Percentiles rank a stretch among this genome's conserved stretches.
phyloP scores from a whole-genome alignment of 1,140 invertebrate species.

The Drosophila oshimai region DNA sequence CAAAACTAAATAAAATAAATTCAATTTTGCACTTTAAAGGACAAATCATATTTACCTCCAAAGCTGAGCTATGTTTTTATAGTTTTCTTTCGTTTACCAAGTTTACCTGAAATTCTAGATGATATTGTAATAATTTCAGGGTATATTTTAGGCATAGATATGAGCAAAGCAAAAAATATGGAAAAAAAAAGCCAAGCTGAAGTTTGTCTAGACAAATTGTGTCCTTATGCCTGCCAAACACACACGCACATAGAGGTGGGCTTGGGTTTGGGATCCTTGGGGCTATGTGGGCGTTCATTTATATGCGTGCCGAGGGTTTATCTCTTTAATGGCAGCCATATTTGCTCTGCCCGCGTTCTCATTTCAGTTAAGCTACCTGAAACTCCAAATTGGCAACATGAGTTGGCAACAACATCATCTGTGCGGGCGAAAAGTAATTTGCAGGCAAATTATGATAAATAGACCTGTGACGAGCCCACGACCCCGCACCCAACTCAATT shows the following conservation, averaged over 20 bases:
- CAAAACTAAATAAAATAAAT: background rate
- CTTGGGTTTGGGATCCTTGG: background rate
- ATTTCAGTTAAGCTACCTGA: constrained; percentile 5
- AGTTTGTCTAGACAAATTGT: constrained; percentile 70
- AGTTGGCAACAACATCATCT: constrained; percentile 47
- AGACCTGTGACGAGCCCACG: constrained; percentile 25
- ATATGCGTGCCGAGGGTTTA: constrained; percentile 49
- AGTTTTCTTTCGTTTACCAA: background rate
- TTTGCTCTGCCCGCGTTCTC: constrained; percentile 45
- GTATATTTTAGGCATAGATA: constrained; percentile 3
- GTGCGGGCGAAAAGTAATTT: constrained; percentile 62
- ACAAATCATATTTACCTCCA: too few relatives aligned
- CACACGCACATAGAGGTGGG: background rate
- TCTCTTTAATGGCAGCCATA: constrained; percentile 77
- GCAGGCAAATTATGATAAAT: constrained; percentile 75
- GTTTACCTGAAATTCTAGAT: background rate
- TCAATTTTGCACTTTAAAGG: background rate
- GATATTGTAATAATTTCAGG: background rate
- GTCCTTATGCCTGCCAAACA: constrained; percentile 39
- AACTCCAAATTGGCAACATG: constrained; percentile 64
- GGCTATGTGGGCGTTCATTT: background rate
- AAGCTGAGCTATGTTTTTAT: too few relatives aligned
- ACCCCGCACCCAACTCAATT: constrained; percentile 22
- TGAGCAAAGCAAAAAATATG: background rate
- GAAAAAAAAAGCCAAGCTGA: constrained; percentile 29